Evolutionary conservation across 2,888 invertebrate species (phyloP).

Genomic region (Agrotis ipsilon): DNA sequence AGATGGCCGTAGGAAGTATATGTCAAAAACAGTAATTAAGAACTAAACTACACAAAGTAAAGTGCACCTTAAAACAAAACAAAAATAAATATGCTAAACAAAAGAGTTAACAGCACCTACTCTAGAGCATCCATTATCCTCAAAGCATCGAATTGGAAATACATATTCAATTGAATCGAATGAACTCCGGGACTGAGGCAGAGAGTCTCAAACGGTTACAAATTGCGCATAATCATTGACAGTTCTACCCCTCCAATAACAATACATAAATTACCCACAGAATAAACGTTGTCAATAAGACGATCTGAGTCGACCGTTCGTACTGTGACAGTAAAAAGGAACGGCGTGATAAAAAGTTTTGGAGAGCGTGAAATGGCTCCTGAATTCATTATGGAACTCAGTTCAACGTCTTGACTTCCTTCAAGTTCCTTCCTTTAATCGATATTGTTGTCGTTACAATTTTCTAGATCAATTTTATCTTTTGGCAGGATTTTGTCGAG

Average conservation of each 20-base stretch:
- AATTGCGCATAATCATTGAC: slow-evolving; percentile 55
- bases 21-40: background rate
- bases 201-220: slow-evolving; percentile 49
- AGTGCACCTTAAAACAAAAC: background rate
- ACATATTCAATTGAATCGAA: slow-evolving; percentile 54
- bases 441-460: slow-evolving; percentile 48
- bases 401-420: slow-evolving; percentile 59
- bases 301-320: slow-evolving; percentile 48
- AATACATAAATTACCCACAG: slow-evolving; percentile 62
- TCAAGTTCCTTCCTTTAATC: slow-evolving; percentile 59
- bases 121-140: slow-evolving; percentile 50
- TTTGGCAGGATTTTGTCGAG: slow-evolving; percentile 8
- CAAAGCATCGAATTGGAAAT: slow-evolving; percentile 49
- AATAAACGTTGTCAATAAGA: slow-evolving; percentile 61
- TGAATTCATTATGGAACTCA: slow-evolving; percentile 62
- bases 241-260: slow-evolving; percentile 44
- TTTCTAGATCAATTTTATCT: slow-evolving; percentile 47
- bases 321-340: slow-evolving; percentile 61
- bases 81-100: slow-evolving; percentile 6
- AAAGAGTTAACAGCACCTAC: slow-evolving; percentile 13
- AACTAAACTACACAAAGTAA: background rate
- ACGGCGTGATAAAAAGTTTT: slow-evolving; percentile 65
- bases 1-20: background rate
- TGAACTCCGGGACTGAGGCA: slow-evolving; percentile 30
- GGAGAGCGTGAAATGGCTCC: slow-evolving; percentile 62